Evolutionary conservation across 2,797 vertebrate genomes (phyloP), one percentile per base, ranked within the genome.

Genomic region (Coranthus polyacanthus): DNA sequence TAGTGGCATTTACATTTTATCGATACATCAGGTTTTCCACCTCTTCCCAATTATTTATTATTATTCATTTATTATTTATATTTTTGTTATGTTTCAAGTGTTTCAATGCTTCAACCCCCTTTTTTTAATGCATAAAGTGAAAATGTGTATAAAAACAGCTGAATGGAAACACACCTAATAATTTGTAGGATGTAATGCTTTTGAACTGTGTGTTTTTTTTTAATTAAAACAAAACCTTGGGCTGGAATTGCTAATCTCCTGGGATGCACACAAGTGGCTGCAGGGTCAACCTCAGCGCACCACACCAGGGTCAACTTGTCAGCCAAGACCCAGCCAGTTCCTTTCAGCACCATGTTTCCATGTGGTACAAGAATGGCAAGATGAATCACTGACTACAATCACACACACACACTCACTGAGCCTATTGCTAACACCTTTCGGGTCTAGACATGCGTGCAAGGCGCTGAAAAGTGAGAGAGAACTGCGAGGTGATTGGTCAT

Each of bases 401-500:
- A 55, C 18, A 70, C 69, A 39, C 21, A 34, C 41, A 34, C 77
- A 45, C 65, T 49, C 65, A 65, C 45, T 66, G 49, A 75, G 62
- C 47, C 65, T 47, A 22, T 69, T 66, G 65, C 64, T 54, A 49
- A 83, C 84, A 90, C 88, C 82, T 88, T 81, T 67, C 17, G 51
- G 72, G 66, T 72, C 85, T 67, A 81, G 83, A 84, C 81, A 36
- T 81, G 75, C 36, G 45, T 72, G 79, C 72, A 68, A 80, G 76
- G 89, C 87, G 89, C 71, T 87, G 89, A 91, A 87, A 92, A 65
- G 74, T 24, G 60, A 77, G 78, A 77, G 77, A n/a, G 8, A 65
- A 56, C 42, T 73, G 69, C 47, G 29, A 71, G 84, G 84, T 51
- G 88, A 90, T 67, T 75, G 78, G 79, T 50, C 17, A 44, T 4